Conservation (phyloP, 2,888 invertebrate species). For the Meiosimyza platycephala region DNA sequence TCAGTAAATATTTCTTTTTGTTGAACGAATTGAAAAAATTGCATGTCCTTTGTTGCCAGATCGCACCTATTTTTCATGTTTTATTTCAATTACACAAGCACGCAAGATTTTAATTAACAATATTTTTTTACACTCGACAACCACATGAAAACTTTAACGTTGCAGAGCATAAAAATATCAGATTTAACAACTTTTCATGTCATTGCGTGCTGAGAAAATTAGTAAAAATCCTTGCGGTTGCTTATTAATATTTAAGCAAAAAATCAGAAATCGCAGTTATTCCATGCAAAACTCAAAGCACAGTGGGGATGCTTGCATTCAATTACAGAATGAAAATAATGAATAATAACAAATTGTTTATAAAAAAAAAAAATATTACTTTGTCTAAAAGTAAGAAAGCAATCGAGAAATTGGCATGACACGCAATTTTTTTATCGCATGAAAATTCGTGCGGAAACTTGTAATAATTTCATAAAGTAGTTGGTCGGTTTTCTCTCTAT, state of each 20-base stretch:
- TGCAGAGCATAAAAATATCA: neutral
- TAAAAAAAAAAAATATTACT: too few relatives aligned
- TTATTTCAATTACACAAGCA: slow-evolving; percentile 6
- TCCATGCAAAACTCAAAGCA: neutral
- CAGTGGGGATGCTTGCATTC: neutral
- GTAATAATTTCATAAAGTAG: too few relatives aligned
- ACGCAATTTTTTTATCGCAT: slow-evolving; percentile 27
- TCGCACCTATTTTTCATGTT: neutral
- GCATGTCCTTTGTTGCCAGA: neutral
- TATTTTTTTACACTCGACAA: slow-evolving; percentile 12
- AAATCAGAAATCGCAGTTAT: neutral
- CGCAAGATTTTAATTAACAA: slow-evolving; percentile 22
- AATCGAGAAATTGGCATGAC: slow-evolving; percentile 9
- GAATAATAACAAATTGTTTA: too few relatives aligned
- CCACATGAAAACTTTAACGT: neutral
- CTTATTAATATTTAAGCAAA: neutral
- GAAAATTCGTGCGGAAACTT: slow-evolving; percentile 11
- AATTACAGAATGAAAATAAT: neutral
- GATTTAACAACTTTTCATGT: neutral
- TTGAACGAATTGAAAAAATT: neutral
- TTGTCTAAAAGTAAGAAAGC: too few relatives aligned
- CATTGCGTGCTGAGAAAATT: slow-evolving; percentile 6
- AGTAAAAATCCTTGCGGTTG: neutral
- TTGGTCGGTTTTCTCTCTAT: too few relatives aligned
- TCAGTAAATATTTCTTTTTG: too few relatives aligned